Evolutionary conservation across 2,797 vertebrate genomes (phyloP).

Genomic region (Sarcoramphus papa): DNA sequence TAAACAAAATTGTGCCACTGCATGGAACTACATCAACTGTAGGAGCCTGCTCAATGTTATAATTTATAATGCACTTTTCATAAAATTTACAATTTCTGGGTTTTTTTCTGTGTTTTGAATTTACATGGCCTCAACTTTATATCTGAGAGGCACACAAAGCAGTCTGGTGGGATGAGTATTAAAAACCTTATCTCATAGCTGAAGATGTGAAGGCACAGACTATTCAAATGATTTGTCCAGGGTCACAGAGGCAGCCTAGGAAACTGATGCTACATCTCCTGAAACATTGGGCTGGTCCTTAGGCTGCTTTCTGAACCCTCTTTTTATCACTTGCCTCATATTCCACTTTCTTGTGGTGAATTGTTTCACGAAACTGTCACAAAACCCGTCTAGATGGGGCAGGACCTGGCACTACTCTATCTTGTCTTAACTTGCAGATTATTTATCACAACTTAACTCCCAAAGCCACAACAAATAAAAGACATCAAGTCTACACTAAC

Average conservation of each 20-base stretch:
- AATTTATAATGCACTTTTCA: neutral
- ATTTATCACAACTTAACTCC: neutral
- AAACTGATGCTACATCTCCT: neutral
- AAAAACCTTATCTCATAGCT: neutral
- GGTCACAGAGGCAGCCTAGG: neutral
- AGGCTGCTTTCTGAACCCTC: neutral
- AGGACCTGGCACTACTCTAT: neutral
- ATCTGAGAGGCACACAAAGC: neutral
- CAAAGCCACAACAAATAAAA: neutral
- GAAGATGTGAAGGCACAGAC: neutral
- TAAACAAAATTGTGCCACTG: neutral
- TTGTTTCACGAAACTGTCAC: neutral
- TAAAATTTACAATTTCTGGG: neutral
- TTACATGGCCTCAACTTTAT: neutral
- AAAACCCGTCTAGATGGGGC: neutral
- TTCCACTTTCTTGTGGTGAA: neutral
- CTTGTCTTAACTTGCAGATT: neutral
- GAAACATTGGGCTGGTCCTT: neutral
- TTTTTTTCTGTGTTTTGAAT: neutral
- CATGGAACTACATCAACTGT: neutral
- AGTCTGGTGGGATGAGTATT: neutral
- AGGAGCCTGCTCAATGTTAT: neutral
- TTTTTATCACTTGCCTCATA: neutral
- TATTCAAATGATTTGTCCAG: neutral
- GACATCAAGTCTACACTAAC: neutral